phyloP scores from a whole-genome alignment of 2,113 vertebrate species.

The Perca fluviatilis region DNA sequence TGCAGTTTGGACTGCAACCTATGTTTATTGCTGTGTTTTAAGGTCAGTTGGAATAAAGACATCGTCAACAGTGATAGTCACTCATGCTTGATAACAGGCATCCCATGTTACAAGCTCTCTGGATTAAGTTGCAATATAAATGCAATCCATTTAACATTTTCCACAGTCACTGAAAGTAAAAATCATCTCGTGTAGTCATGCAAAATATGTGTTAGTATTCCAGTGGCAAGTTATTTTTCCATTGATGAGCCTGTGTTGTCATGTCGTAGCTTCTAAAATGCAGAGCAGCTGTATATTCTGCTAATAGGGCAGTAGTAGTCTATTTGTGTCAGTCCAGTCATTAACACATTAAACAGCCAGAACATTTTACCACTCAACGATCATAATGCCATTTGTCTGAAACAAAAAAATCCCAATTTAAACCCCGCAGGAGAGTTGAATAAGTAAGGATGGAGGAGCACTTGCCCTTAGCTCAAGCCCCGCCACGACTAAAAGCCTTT shows the following conservation, averaged over 20 bases:
- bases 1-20: background rate
- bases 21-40: background rate
- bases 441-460: constrained; percentile 22
- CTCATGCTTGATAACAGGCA: background rate
- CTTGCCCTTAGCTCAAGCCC: constrained; percentile 33
- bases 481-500: constrained; percentile 22
- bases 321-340: background rate
- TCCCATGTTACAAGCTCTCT: background rate
- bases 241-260: background rate
- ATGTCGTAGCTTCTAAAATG: background rate
- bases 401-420: constrained; percentile 1
- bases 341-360: background rate
- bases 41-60: background rate
- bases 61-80: background rate
- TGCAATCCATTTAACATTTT: background rate
- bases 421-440: background rate
- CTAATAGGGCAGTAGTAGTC: background rate
- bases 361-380: constrained; percentile 4
- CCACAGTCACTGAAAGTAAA: background rate
- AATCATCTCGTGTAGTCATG: background rate
- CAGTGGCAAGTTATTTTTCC: background rate
- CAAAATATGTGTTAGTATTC: background rate
- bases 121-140: background rate
- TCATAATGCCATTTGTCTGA: background rate
- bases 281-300: background rate